These are phyloP conservation scores for Gymnorhina tibicen DNA, from an alignment of 2,113 vertebrate species.

Conservation along the genomic window DNA sequence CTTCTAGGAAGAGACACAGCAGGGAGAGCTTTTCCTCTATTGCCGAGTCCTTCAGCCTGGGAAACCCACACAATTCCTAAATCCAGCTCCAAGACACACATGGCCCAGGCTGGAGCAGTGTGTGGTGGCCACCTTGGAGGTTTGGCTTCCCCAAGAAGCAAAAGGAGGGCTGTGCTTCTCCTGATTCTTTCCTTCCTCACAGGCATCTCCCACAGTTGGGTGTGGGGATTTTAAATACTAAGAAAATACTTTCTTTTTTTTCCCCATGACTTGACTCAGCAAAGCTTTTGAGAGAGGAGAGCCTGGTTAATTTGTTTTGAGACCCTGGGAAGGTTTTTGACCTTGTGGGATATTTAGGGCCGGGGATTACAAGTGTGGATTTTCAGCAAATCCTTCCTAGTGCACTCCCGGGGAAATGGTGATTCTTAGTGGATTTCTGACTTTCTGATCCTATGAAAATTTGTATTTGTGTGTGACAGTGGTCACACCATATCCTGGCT, in stretches of 20 bases:
- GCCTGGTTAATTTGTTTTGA: neutral
- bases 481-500: neutral
- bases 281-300: neutral
- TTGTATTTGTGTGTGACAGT: neutral
- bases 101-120: neutral
- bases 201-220: neutral
- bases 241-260: neutral
- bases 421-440: neutral
- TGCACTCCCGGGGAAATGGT: neutral
- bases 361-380: neutral
- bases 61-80: neutral
- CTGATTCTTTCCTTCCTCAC: neutral
- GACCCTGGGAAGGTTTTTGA: neutral
- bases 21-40: neutral
- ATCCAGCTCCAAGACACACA: neutral
- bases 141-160: accelerated
- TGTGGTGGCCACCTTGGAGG: neutral
- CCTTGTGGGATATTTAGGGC: neutral
- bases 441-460: neutral
- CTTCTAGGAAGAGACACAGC: neutral
- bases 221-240: neutral
- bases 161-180: neutral
- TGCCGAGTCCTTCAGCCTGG: neutral
- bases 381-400: neutral
- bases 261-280: neutral